A percentile compares a stretch with the other conserved stretches of the same genome.
Evolutionary conservation across 2,113 vertebrate species (phyloP).

Genomic region (Geococcyx californianus): DNA sequence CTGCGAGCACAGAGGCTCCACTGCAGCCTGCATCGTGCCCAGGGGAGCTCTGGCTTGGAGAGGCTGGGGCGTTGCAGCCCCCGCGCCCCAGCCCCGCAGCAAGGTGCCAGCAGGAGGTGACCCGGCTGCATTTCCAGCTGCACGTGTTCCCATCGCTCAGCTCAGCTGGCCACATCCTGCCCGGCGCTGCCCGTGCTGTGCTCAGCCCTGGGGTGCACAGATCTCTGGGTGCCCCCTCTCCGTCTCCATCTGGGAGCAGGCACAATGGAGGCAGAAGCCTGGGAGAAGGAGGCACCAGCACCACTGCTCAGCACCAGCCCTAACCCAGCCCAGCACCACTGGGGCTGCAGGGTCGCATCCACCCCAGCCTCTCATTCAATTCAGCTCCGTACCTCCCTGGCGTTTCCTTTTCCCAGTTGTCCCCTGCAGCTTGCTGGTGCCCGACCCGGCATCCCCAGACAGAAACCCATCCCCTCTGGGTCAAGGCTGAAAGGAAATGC

Average conservation of each 20-base stretch:
- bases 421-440: background rate
- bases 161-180: background rate
- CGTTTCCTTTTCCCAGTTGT: background rate
- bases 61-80: background rate
- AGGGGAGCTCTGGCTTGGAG: background rate
- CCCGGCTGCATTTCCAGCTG: no score
- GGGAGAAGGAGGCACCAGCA: background rate
- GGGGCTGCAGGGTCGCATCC: background rate
- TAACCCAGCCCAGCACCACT: rapidly evolving
- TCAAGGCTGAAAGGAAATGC: background rate
- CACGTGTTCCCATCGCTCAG: background rate
- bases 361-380: background rate
- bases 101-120: background rate
- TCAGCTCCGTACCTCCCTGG: background rate
- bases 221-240: background rate
- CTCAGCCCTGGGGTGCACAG: rapidly evolving
- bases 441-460: background rate
- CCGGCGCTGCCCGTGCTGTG: rapidly evolving
- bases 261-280: rapidly evolving
- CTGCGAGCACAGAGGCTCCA: rapidly evolving
- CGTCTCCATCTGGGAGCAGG: rapidly evolving
- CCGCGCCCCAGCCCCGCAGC: background rate
- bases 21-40: background rate
- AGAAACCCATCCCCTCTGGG: background rate
- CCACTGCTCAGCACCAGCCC: background rate